Conservation (phyloP, 2,888 invertebrate genomes). For the Pandemis corylana region DNA sequence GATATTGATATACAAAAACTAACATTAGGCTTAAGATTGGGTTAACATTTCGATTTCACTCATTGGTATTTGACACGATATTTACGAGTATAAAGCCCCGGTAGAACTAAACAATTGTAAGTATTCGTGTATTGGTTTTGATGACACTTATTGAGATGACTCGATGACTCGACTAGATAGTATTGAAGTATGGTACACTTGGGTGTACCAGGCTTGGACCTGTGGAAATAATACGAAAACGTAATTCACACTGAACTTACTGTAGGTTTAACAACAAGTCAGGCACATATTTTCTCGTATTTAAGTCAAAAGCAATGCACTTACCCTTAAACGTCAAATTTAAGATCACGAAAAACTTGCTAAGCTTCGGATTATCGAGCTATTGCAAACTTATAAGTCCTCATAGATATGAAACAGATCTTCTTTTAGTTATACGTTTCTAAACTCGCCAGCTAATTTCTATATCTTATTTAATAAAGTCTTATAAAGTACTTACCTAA, state of each 20-base stretch:
- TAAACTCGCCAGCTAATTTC: constrained; percentile 7
- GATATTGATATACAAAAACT: background rate
- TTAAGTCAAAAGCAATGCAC: background rate
- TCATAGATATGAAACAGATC: background rate
- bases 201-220: too few species aligned
- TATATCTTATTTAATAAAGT: constrained; percentile 18
- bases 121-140: background rate
- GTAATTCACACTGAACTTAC: background rate
- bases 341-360: background rate
- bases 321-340: background rate
- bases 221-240: background rate
- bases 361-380: background rate
- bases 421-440: background rate
- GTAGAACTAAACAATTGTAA: background rate
- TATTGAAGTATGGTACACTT: background rate
- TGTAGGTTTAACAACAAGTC: background rate
- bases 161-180: too few species aligned
- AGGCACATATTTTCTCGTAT: background rate
- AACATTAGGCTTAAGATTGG: background rate
- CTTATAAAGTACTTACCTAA: constrained; percentile 34
- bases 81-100: background rate
- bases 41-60: background rate
- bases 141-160: too few species aligned
- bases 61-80: background rate
- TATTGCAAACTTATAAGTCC: background rate